phyloP scores from a whole-genome alignment of 2,797 vertebrate species.

The Neosilurus hyrtlii region DNA sequence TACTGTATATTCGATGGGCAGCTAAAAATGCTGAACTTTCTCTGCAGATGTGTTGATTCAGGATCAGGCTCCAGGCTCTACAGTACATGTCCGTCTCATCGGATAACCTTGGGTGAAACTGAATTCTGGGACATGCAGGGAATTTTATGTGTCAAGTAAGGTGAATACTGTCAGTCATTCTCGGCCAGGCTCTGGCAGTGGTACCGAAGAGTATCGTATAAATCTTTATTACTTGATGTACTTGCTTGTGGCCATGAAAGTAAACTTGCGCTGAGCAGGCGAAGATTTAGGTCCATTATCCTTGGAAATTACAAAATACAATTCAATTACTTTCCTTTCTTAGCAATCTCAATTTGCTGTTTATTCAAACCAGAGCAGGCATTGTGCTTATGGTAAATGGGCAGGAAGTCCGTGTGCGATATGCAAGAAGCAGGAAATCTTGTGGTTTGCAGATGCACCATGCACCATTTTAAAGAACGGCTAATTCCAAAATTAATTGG shows the following conservation, averaged over 20 bases:
- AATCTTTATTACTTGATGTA: not conserved
- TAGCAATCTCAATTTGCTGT: constrained; percentile 59
- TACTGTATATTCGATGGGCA: constrained; percentile 17
- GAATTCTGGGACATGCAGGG: constrained; percentile 15
- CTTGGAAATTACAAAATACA: constrained; percentile 53
- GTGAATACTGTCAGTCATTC: not conserved
- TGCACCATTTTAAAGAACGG: constrained; percentile 39
- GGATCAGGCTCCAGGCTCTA: constrained; percentile 29
- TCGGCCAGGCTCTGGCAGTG: not conserved
- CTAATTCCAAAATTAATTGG: constrained; percentile 52
- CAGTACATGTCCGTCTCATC: constrained; percentile 10
- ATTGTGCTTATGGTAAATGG: constrained; percentile 15
- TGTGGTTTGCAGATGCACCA: not conserved
- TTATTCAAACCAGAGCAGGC: constrained; percentile 54
- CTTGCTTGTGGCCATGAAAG: constrained; percentile 3
- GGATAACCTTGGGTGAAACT: constrained; percentile 6
- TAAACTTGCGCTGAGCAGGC: constrained; percentile 33
- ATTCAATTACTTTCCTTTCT: constrained; percentile 66
- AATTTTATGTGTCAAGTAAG: constrained; percentile 17
- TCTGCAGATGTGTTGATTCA: not conserved
- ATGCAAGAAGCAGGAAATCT: not conserved
- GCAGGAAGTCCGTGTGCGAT: not conserved
- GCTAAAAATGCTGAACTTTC: constrained; percentile 32
- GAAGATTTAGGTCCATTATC: constrained; percentile 68
- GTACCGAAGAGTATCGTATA: constrained; percentile 49